These are phyloP conservation scores for Drosophila sp. DNA, from an alignment of 1,140 invertebrate species.

Conservation along the genomic window DNA sequence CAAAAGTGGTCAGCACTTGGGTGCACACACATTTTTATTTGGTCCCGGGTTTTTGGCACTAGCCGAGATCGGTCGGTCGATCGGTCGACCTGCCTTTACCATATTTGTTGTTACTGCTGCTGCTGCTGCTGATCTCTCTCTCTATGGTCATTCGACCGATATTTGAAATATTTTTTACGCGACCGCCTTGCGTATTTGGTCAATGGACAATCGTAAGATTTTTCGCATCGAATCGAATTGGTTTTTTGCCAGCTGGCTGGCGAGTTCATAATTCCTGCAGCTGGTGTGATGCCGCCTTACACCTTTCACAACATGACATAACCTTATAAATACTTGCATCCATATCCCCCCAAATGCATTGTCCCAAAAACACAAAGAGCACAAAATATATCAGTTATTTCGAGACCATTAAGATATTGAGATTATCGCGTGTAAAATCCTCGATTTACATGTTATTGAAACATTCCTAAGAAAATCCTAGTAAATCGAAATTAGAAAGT, in stretches of 20 bases:
- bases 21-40: conserved; percentile 55
- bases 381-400: too few relatives aligned
- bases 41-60: conserved; percentile 27
- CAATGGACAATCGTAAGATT: conserved; percentile 33
- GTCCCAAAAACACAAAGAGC: too few relatives aligned
- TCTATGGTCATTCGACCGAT: conserved; percentile 73
- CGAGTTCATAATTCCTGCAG: conserved; percentile 51
- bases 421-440: too few relatives aligned
- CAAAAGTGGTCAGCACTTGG: conserved; percentile 61
- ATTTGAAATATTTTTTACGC: conserved; percentile 62
- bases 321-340: conserved; percentile 22
- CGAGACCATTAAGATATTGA: too few relatives aligned
- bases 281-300: conserved; percentile 51
- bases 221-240: background rate
- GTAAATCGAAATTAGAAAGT: too few relatives aligned
- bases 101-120: conserved; percentile 42
- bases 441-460: too few relatives aligned
- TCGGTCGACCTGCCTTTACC: conserved; percentile 47
- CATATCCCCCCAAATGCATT: background rate
- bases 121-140: conserved; percentile 33
- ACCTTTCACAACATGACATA: conserved; percentile 60
- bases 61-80: conserved; percentile 21
- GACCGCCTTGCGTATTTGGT: conserved; percentile 48
- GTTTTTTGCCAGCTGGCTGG: conserved; percentile 14
- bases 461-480: too few relatives aligned